Evolutionary conservation across 2,113 vertebrate species (phyloP).

Genomic region (Grus americana): DNA sequence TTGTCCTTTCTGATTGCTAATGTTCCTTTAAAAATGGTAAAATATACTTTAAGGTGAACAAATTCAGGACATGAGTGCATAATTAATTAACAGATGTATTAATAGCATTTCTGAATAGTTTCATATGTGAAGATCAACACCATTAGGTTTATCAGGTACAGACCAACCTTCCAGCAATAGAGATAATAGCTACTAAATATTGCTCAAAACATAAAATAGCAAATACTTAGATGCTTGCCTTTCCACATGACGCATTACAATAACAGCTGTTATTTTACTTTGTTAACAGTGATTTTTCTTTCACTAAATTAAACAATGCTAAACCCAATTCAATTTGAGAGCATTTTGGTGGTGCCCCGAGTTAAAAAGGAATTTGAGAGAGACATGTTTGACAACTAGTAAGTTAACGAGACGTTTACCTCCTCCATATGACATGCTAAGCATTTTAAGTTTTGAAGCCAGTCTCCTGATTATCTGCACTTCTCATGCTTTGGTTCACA

Average conservation of each 20-base stretch:
- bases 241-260: background rate
- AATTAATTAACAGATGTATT: background rate
- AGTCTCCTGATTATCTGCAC: background rate
- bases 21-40: background rate
- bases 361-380: background rate
- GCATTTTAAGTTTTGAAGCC: background rate
- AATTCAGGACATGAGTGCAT: background rate
- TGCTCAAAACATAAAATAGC: background rate
- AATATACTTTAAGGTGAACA: background rate
- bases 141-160: background rate
- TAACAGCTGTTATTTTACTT: conserved; percentile 28
- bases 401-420: background rate
- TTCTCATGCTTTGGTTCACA: background rate
- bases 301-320: conserved; percentile 13
- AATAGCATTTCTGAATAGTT: background rate
- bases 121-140: background rate
- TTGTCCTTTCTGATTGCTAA: background rate
- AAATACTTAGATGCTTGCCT: background rate
- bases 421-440: background rate
- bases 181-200: background rate
- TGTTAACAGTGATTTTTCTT: conserved; percentile 10
- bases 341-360: background rate
- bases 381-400: background rate
- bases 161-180: background rate
- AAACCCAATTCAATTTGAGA: background rate